Evolutionary conservation across 1,140 invertebrate genomes (phyloP), one percentile per base, ranked within the genome.

Genomic region (Trachelipus rathkii): DNA sequence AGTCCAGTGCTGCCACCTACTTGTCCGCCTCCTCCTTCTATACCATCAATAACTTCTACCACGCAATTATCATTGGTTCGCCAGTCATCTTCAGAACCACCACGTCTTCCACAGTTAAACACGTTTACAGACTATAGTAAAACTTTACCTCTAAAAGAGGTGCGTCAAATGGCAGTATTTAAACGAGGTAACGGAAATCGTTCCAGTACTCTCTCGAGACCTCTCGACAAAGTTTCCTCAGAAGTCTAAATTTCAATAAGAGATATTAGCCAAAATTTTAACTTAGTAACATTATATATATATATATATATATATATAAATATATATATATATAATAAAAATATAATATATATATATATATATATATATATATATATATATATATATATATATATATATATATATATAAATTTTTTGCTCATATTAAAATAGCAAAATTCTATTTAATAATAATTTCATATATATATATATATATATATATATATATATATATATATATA

Each of bases 101-200:
- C 69, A 13, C 75, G 78, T 10, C 66, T 79, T 7, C 74, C 78
- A 10, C 74, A 79, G 43, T 77, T 76, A 45, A 79, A 74, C 72
- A 76, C 78, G 45, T 79, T 79, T 72, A 79, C 71, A 11, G 71
- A 71, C 13, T 60, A 79, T 43, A 73, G 76, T 68, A 76, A 66
- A 13, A 74, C 71, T 10, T 66, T 75, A 2, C 72, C 76, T 19
- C 75, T 75, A 3, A 50, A 45, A 21, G 72, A 74, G 24, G 74
- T 24, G 9, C 74, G 78, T 21, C 78, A 77, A 46, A 73, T 79
- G 75, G 74, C 78, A 19, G 78, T 79, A 45, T 79, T 79, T 19
- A 71, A 73, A 10, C 43, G 78, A 3, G 66, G 78, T 0, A 19
- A 68, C 0, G 72, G 72, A 3, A 71, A 69, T 10, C 66, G 60